A percentile compares a stretch with the other conserved stretches of the same genome.
These are phyloP conservation scores for Melolontha melolontha DNA, from an alignment of 2,888 invertebrate species.

Conservation along the genomic window DNA sequence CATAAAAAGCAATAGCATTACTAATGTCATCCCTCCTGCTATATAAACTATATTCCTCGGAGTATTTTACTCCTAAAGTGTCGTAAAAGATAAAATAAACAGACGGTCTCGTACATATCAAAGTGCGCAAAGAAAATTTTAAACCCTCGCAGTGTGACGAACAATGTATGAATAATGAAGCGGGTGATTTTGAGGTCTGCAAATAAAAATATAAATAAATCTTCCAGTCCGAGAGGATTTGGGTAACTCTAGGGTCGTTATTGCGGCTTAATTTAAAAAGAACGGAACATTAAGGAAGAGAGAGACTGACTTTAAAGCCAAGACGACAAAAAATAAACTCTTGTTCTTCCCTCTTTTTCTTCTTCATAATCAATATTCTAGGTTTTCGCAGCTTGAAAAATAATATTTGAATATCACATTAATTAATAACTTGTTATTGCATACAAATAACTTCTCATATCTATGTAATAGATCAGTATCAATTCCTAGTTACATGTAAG, in stretches of 20 bases:
- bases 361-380: too few species aligned
- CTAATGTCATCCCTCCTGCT: not conserved
- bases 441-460: too few species aligned
- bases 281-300: not conserved
- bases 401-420: too few species aligned
- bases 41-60: slow-evolving; percentile 6
- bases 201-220: slow-evolving; percentile 11
- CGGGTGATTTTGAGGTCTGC: not conserved
- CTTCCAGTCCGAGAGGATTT: not conserved
- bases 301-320: slow-evolving; percentile 1
- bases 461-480: too few species aligned
- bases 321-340: not conserved
- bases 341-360: too few species aligned
- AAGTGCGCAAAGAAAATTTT: slow-evolving; percentile 4
- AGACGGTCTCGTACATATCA: slow-evolving; percentile 5
- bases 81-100: slow-evolving; percentile 31
- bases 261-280: not conserved
- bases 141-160: slow-evolving; percentile 9
- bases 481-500: too few species aligned
- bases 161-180: slow-evolving; percentile 21
- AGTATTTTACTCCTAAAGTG: slow-evolving; percentile 2
- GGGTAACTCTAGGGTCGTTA: too few species aligned
- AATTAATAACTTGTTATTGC: too few species aligned
- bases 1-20: slow-evolving; percentile 8
- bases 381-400: too few species aligned